Evolutionary conservation across 2,113 vertebrate genomes (phyloP).

Genomic region (Cheilinus undulatus): DNA sequence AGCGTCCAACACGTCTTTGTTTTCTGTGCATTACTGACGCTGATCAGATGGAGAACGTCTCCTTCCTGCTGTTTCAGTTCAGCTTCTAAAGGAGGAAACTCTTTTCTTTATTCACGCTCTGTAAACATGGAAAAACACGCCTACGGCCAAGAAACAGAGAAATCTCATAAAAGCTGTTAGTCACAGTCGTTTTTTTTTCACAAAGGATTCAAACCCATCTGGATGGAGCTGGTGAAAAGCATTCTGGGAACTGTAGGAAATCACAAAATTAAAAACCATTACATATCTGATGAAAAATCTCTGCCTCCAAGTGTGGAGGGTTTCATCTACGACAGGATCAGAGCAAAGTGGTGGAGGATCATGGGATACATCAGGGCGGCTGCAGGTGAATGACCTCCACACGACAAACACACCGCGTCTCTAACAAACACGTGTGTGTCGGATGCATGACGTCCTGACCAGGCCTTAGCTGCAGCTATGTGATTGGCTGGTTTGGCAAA

Average conservation of each 20-base stretch:
- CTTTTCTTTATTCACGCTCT: background rate
- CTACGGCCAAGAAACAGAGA: background rate
- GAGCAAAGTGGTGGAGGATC: background rate
- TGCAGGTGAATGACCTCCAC: conserved; percentile 12
- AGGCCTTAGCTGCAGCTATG: too few relatives aligned
- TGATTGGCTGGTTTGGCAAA: too few relatives aligned
- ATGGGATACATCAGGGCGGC: conserved; percentile 6
- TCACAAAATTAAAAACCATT: too few relatives aligned
- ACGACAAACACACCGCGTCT: too few relatives aligned
- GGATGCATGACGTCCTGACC: too few relatives aligned
- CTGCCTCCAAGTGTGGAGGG: too few relatives aligned
- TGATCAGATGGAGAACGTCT: background rate
- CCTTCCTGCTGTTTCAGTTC: background rate
- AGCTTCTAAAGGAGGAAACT: background rate
- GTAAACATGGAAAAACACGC: background rate
- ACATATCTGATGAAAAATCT: too few relatives aligned
- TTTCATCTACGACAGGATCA: background rate
- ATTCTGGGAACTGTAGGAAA: background rate
- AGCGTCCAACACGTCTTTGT: background rate
- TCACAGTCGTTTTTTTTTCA: background rate
- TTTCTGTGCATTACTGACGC: background rate
- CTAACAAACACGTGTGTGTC: too few relatives aligned
- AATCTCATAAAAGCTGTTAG: background rate
- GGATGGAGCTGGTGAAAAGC: background rate
- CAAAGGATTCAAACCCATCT: background rate